Base-by-base conservation (phyloP, 2,888 invertebrate species). In the Notodonta dromedarius region DNA sequence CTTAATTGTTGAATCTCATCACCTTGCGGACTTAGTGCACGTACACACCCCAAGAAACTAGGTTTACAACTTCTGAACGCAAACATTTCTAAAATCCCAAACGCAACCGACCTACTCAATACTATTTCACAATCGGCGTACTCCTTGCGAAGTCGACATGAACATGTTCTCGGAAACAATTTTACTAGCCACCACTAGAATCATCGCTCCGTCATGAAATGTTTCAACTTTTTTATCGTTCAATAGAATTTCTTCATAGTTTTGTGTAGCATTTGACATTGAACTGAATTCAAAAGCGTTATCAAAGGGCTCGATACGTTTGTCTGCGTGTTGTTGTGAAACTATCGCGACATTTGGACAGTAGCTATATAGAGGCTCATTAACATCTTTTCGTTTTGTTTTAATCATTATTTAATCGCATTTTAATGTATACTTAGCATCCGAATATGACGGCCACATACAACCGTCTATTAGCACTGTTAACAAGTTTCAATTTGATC, bases 61-160 rank as follows among this genome's bases (percentile, higher is more conserved):
- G 92, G 92, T 92, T 92, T 91, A 92, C 87, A 85, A 77, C 90
- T 77, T 82, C 72, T 79, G 82, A 86, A 89, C 85, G 85, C 88
- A 89, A 91, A 90, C 87, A 89, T 86, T 89, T 84, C 86, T 84
- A 82, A 88, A 88, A 86, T 88, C 87, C 84, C 80, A 85, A 89
- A 86, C 80, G 85, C 86, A 80, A 85, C 73, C 78, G 80, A 78
- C 76, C 52, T 63, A 63, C 79, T 77, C 76, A 78, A 73, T 70
- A 71, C 72, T 79, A 74, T 91, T 88, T 90, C 85, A 86, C 89
- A 91, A 91, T 84, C 84, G 80, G 76, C 82, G 35, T 79, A 77
- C 84, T 89, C 84, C 86, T 84, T 82, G 85, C 87, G 74, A 78
- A 85, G 77, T 83, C 80, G 80, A 81, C 84, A 82, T 84, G 82